Evolutionary conservation across 2,888 invertebrate species (phyloP).

Genomic region (Rhagium mordax): DNA sequence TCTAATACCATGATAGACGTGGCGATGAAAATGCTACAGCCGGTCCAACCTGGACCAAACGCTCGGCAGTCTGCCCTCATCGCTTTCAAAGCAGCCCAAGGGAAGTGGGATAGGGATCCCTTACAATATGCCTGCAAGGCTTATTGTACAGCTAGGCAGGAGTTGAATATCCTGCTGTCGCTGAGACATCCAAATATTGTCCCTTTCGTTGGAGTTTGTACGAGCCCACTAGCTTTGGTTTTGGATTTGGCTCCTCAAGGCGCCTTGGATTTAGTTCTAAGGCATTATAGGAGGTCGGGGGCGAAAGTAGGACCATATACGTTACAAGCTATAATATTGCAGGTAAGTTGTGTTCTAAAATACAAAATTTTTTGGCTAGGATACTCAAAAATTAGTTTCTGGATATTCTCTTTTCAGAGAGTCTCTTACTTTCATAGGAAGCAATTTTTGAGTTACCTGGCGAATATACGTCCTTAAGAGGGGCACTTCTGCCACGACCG

Average conservation of each 20-base stretch:
- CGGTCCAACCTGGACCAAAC: constrained; percentile 87
- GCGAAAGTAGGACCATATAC: constrained; percentile 85
- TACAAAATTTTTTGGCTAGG: too few species aligned
- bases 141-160: constrained; percentile 96
- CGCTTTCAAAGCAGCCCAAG: constrained; percentile 72
- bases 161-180: constrained; percentile 88
- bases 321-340: constrained; percentile 88
- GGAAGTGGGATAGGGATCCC: constrained; percentile 96
- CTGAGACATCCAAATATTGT: constrained; percentile 94
- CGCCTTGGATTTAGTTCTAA: constrained; percentile 87
- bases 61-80: constrained; percentile 77
- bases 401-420: too few species aligned
- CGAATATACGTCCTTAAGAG: too few species aligned
- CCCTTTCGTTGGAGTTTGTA: constrained; percentile 91
- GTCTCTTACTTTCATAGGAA: too few species aligned
- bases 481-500: too few species aligned
- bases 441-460: too few species aligned
- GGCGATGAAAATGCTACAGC: constrained; percentile 97
- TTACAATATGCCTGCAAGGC: constrained; percentile 94
- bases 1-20: constrained; percentile 78
- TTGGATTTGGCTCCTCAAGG: constrained; percentile 94
- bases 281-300: constrained; percentile 89
- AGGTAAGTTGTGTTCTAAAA: constrained; percentile 76
- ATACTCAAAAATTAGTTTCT: too few species aligned
- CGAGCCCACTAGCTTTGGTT: constrained; percentile 90